A percentile compares a stretch with the other conserved stretches of the same genome.
These are phyloP conservation scores for Drosophila jambulina DNA, from an alignment of 1,140 invertebrate species.

Conservation along the genomic window DNA sequence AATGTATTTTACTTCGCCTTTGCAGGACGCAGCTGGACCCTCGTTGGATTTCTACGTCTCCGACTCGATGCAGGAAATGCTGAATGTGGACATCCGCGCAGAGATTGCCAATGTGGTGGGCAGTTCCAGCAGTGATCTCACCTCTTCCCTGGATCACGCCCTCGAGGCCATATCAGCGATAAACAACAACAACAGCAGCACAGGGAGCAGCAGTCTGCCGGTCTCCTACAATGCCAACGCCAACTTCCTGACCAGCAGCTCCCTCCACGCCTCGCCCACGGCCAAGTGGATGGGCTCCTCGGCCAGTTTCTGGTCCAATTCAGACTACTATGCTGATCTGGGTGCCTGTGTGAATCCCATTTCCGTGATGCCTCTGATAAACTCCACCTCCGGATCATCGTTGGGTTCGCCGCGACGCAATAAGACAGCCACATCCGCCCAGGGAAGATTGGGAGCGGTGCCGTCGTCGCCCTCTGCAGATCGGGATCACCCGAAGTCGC, in stretches of 20 bases:
- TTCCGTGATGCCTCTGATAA: constrained; percentile 88
- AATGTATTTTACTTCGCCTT: constrained; percentile 40
- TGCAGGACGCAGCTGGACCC: constrained; percentile 86
- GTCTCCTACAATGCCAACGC: constrained; percentile 58
- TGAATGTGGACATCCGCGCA: constrained; percentile 93
- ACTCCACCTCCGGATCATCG: constrained; percentile 50
- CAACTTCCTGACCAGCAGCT: constrained; percentile 57
- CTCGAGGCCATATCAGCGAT: constrained; percentile 73
- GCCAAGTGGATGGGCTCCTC: constrained; percentile 86
- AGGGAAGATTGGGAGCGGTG: constrained; percentile 34
- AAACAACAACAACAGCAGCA: constrained; percentile 40
- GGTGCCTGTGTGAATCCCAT: constrained; percentile 92
- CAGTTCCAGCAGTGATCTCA: constrained; percentile 87
- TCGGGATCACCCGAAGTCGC: constrained; percentile 86
- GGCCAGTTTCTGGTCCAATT: constrained; percentile 89
- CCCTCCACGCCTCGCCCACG: constrained; percentile 67
- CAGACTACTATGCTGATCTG: constrained; percentile 90
- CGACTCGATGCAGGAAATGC: constrained; percentile 91
- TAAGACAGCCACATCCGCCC: constrained; percentile 35
- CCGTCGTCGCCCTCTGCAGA: constrained; percentile 68
- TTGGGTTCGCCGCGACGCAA: constrained; percentile 52
- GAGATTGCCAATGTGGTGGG: constrained; percentile 92
- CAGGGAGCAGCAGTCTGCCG: constrained; percentile 12
- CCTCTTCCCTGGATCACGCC: constrained; percentile 78
- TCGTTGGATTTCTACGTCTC: constrained; percentile 88